phyloP scores from a whole-genome alignment of 1,140 invertebrate species.

The Drepana arcuata region DNA sequence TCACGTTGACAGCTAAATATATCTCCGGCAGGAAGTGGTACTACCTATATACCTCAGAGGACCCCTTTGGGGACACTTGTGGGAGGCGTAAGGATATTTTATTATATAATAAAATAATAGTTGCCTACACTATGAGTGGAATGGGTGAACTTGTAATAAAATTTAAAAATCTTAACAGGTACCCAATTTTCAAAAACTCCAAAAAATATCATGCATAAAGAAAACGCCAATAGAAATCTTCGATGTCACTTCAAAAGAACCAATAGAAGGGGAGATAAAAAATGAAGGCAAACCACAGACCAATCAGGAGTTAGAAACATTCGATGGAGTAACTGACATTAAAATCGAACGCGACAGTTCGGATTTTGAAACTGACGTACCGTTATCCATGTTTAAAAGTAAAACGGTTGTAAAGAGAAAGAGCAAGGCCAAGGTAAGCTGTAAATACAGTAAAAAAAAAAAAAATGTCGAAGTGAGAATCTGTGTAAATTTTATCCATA shows the following conservation, averaged over 20 bases:
- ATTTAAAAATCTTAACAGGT: too few relatives aligned
- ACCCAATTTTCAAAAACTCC: too few relatives aligned
- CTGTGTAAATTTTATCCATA: slow-evolving; percentile 1
- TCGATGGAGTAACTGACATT: slow-evolving; percentile 23
- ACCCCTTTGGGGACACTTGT: too few relatives aligned
- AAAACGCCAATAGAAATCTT: background rate
- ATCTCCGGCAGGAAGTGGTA: too few relatives aligned
- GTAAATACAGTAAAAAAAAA: slow-evolving; percentile 10
- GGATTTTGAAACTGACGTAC: slow-evolving; percentile 18
- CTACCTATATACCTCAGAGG: too few relatives aligned
- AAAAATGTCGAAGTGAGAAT: background rate
- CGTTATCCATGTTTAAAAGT: slow-evolving; percentile 20
- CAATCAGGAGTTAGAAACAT: slow-evolving; percentile 3
- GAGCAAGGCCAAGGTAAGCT: slow-evolving; percentile 1
- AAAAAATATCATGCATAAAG: too few relatives aligned
- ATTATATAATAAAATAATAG: too few relatives aligned
- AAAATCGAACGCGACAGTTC: slow-evolving; percentile 30
- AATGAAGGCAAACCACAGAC: background rate
- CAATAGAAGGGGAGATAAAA: too few relatives aligned
- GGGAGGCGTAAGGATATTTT: too few relatives aligned
- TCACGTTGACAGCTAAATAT: too few relatives aligned
- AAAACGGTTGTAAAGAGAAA: slow-evolving; percentile 6
- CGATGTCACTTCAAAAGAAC: background rate
- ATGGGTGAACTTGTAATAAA: too few relatives aligned
- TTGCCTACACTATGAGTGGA: too few relatives aligned